A percentile compares a stretch with the other conserved stretches of the same genome.
Evolutionary conservation across 1,140 invertebrate genomes (phyloP).

Genomic region (Yoshiicerus persimilis): DNA sequence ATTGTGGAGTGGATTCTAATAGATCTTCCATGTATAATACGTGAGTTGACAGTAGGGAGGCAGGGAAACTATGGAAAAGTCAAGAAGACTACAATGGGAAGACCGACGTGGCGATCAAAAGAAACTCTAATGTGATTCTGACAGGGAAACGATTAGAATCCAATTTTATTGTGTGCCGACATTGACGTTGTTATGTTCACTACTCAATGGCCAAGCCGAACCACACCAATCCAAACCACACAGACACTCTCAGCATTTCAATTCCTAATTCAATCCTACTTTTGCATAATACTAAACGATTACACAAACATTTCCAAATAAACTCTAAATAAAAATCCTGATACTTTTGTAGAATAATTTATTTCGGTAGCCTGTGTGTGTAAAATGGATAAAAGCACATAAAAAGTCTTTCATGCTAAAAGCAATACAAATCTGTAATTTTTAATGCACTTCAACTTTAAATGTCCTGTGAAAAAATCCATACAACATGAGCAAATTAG

Average conservation of each 20-base stretch:
- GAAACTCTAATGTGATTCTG: conserved; percentile 28
- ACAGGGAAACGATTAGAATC: conserved; percentile 34
- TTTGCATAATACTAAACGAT: not conserved
- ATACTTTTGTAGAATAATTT: no score
- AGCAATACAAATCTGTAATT: no score
- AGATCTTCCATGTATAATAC: not conserved
- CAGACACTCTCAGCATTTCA: conserved; percentile 22
- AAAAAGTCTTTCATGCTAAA: no score
- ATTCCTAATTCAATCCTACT: not conserved
- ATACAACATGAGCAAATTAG: no score
- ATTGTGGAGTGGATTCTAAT: not conserved
- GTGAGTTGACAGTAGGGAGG: conserved; percentile 3
- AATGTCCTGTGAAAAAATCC: no score
- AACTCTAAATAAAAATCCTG: not conserved
- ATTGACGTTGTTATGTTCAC: conserved; percentile 17
- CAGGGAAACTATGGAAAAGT: not conserved
- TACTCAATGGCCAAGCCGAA: not conserved
- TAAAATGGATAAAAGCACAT: no score
- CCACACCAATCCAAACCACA: not conserved
- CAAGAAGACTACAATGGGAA: conserved; percentile 1
- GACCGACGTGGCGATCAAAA: conserved; percentile 20
- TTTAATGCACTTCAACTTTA: no score
- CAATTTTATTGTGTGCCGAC: conserved; percentile 28
- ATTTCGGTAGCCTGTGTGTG: no score
- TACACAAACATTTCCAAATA: not conserved